Evolutionary conservation across 2,113 vertebrate species (phyloP).

Genomic region (Phyllostomus discolor): DNA sequence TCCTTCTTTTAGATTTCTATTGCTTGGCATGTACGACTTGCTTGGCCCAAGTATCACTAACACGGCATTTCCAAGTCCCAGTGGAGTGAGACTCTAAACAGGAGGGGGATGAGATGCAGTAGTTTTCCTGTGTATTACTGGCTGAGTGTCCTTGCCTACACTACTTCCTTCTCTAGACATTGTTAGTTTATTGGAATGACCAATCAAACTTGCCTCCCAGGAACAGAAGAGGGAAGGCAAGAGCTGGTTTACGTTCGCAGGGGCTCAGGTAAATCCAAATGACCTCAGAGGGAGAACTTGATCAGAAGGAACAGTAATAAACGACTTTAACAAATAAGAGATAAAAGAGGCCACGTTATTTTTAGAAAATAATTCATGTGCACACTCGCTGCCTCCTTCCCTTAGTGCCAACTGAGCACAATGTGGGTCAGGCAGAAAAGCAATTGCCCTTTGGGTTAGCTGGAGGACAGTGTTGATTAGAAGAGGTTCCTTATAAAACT

Average conservation of each 20-base stretch:
- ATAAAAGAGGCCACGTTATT: slow-evolving; percentile 70
- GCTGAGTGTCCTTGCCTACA: not conserved
- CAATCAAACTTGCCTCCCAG: not conserved
- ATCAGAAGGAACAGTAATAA: not conserved
- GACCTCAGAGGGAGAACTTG: not conserved
- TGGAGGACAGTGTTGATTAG: slow-evolving; percentile 40
- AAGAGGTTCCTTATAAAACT: slow-evolving; percentile 24
- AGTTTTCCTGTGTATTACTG: not conserved
- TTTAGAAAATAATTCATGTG: slow-evolving; percentile 68
- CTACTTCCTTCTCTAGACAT: not conserved
- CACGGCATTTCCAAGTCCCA: not conserved
- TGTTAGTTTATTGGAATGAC: not conserved
- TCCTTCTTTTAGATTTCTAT: not conserved
- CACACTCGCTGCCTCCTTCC: slow-evolving; percentile 11
- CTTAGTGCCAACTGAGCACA: slow-evolving; percentile 18
- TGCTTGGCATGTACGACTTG: not conserved
- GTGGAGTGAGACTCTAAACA: not conserved
- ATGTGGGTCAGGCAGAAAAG: slow-evolving; percentile 69
- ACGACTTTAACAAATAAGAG: slow-evolving; percentile 55
- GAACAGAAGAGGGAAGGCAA: not conserved
- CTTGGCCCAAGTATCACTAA: fast-evolving
- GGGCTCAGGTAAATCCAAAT: not conserved
- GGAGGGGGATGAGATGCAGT: not conserved
- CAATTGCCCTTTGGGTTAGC: slow-evolving; percentile 54
- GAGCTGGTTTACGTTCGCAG: not conserved